Evolutionary conservation across 2,113 vertebrate genomes (phyloP).

Genomic region (Sylvietta virens): DNA sequence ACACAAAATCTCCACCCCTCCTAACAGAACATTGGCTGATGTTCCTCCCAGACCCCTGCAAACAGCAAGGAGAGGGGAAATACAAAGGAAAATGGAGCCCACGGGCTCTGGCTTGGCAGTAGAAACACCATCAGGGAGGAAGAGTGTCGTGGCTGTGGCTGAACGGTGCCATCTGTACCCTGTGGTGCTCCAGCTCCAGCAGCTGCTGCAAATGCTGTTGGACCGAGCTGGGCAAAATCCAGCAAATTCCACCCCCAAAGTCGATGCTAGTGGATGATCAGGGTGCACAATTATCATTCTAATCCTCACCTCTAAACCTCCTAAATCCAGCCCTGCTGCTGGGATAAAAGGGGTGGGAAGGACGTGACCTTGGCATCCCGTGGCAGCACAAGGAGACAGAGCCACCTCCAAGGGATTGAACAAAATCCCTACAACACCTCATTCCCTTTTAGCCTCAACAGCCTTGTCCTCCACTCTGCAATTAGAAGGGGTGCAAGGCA

Average conservation of each 20-base stretch:
- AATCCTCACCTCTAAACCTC: neutral
- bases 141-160: neutral
- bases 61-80: neutral
- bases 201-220: neutral
- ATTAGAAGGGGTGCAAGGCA: neutral
- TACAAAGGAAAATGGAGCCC: neutral
- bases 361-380: fast-evolving
- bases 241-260: neutral
- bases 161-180: neutral
- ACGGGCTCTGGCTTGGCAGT: neutral
- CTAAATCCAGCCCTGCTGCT: neutral
- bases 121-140: neutral
- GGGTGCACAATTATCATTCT: neutral
- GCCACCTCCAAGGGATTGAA: neutral
- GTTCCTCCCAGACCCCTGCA: neutral
- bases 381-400: neutral
- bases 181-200: neutral
- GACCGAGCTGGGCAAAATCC: neutral
- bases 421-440: neutral
- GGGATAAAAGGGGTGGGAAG: neutral
- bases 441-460: neutral
- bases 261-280: neutral
- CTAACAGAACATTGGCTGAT: fast-evolving
- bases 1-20: neutral
- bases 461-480: neutral